A percentile compares a stretch with the other conserved stretches of the same genome.
These are phyloP conservation scores for Melanogrammus aeglefinus DNA, from an alignment of 2,797 vertebrate species.

Conservation along the genomic window DNA sequence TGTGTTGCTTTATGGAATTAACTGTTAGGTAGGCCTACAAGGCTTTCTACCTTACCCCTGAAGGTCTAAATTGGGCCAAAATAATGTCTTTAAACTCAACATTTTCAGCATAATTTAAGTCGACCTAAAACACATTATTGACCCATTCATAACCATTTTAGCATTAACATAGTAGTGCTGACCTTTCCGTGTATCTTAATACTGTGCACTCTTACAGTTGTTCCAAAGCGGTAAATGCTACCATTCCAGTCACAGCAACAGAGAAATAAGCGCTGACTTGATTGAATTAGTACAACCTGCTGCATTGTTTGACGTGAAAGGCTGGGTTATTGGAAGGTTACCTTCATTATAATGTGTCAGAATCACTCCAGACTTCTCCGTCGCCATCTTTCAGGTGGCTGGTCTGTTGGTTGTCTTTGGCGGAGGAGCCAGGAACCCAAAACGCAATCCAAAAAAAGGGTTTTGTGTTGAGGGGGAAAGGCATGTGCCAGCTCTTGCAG, in stretches of 20 bases:
- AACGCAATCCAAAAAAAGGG: neutral
- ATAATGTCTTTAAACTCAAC: neutral
- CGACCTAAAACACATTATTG: neutral
- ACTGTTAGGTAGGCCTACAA: neutral
- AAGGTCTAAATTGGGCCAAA: neutral
- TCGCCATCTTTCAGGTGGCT: slow-evolving; percentile 34
- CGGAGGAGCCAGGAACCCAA: neutral
- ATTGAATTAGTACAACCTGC: neutral
- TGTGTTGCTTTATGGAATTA: neutral
- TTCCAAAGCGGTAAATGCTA: neutral
- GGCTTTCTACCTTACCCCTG: neutral
- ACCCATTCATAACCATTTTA: neutral
- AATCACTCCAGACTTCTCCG: slow-evolving; percentile 47
- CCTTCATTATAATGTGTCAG: slow-evolving; percentile 58
- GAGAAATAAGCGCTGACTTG: neutral
- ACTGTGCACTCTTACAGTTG: neutral
- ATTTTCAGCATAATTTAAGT: neutral
- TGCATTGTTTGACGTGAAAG: neutral
- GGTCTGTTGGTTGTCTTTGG: neutral
- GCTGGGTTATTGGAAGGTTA: slow-evolving; percentile 33
- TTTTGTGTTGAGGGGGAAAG: neutral
- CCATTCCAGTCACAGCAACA: neutral
- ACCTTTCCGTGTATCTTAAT: neutral
- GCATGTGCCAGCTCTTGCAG: slow-evolving; percentile 24
- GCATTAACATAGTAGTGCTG: neutral